Percentiles rank a stretch among this genome's conserved stretches.
These are phyloP conservation scores for Microhierax caerulescens DNA, from an alignment of 2,797 vertebrate species.

Conservation along the genomic window DNA sequence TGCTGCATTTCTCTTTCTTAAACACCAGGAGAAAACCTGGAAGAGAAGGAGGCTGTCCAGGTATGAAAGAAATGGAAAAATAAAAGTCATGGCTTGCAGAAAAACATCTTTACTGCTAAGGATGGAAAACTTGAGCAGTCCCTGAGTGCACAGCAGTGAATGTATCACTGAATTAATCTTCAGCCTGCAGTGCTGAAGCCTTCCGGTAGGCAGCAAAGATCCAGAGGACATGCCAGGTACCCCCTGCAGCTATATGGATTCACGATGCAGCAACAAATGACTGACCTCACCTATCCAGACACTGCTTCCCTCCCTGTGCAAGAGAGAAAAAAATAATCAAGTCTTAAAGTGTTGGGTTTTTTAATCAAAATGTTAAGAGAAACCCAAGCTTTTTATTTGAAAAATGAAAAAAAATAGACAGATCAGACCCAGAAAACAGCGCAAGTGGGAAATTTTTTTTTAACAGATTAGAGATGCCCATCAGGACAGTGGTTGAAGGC, in stretches of 20 bases:
- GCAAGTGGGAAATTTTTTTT: not conserved
- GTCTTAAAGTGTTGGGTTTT: not conserved
- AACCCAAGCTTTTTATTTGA: not conserved
- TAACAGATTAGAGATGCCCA: not conserved
- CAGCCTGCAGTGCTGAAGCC: not conserved
- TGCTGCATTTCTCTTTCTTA: not conserved
- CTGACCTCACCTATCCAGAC: not conserved
- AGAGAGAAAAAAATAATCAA: not conserved
- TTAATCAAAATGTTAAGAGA: not conserved
- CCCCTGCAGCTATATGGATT: rapidly evolving
- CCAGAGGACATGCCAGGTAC: not conserved
- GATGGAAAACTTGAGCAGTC: not conserved
- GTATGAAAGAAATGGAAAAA: not conserved
- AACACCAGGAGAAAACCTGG: not conserved
- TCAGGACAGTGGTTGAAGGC: not conserved
- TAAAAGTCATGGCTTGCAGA: not conserved
- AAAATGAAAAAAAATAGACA: not conserved
- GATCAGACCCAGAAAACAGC: not conserved
- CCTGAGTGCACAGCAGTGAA: not conserved
- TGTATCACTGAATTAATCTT: not conserved
- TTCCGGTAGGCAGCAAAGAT: not conserved
- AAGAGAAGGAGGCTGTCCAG: not conserved
- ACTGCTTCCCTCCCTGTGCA: not conserved
- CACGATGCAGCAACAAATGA: not conserved
- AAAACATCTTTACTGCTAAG: not conserved